Base-by-base conservation (phyloP, 2,797 vertebrate genomes). In the Manis pentadactyla region DNA sequence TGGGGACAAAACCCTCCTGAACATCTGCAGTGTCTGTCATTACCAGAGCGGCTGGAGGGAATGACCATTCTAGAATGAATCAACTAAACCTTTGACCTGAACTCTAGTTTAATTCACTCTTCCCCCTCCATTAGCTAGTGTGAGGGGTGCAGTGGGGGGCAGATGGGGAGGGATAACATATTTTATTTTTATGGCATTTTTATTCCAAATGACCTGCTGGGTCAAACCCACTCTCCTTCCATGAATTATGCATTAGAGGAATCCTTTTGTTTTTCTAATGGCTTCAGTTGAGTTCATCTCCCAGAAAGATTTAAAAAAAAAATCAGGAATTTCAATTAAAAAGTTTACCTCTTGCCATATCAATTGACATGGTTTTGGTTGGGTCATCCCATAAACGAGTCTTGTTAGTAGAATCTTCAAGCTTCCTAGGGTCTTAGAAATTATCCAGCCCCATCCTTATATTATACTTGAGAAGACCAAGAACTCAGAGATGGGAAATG, bases 181-280 rank as follows among this genome's bases (percentile, higher is more conserved):
- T 91, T 96, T 97, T 95, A 96, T 94, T 95, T 97, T 97, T 92
- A 92, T 88, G 92, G 78, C 87, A 87, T 96, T 97, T 98, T 96
- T 90, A 96, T 95, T 96, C 92, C 59, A 55, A 88, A 63, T 90
- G 92, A 90, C 93, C 90, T 82, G 4, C 77, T 92, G 88, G 96
- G 93, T 96, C 93, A 96, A 79, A 93, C 42, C 90, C 55, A 87
- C 89, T 95, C 42, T 96, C 82, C 64, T 27, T 93, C 97, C 87
- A 96, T 97, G 93, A 95, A 95, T 95, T 90, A 95, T 87, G n/a
- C 61, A 95, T 92, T 31, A 59, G 31, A 92, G 73, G 81, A 88
- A 61, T 8, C 68, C 74, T 91, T 90, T 66, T 85, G 57, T 78
- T 78, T 95, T 93, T 66, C 79, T 93, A 75, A 94, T 92, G 84